phyloP scores from a whole-genome alignment of 2,797 vertebrate genomes.

The Loriculus beryllinus region DNA sequence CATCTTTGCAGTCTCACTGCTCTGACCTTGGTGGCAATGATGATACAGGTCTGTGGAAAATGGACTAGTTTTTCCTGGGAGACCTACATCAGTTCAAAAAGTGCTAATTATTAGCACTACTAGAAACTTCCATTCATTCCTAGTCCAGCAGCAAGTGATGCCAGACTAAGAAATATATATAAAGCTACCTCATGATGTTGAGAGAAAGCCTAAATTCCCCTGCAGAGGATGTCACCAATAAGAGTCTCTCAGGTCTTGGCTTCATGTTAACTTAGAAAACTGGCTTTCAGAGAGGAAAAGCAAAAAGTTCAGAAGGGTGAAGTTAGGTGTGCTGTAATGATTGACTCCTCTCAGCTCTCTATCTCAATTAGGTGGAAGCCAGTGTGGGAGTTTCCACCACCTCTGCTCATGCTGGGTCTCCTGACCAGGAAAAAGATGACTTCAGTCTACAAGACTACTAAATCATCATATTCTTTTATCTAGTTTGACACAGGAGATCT shows the following conservation, averaged over 20 bases:
- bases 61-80: neutral
- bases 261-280: neutral
- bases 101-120: neutral
- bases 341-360: neutral
- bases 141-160: neutral
- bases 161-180: neutral
- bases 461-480: neutral
- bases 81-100: neutral
- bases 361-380: rapidly evolving
- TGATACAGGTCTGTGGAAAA: neutral
- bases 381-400: neutral
- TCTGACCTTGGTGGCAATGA: neutral
- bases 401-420: neutral
- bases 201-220: neutral
- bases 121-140: neutral
- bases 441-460: neutral
- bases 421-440: neutral
- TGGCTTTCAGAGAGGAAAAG: neutral
- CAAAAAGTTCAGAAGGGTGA: neutral
- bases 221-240: neutral
- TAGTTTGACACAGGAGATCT: neutral
- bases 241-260: neutral
- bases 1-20: neutral
- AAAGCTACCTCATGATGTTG: neutral
- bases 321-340: neutral